Conservation (phyloP, 2,113 vertebrate species). For the Amazona guildingii region DNA sequence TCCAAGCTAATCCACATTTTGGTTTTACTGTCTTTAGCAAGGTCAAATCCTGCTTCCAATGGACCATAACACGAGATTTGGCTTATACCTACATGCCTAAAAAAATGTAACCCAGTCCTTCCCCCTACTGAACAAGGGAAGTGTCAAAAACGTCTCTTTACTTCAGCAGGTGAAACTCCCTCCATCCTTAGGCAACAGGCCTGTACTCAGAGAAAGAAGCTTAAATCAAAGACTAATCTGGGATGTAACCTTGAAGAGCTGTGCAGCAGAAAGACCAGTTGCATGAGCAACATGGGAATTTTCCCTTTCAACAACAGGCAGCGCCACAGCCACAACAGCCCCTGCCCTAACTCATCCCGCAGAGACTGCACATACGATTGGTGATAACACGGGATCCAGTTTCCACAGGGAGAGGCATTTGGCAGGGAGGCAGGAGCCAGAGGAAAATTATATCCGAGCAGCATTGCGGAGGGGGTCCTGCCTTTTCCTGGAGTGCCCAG, state of each 20-base stretch:
- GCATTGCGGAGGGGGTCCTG: not conserved
- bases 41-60: not conserved
- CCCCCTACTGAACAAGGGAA: not conserved
- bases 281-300: not conserved
- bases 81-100: not conserved
- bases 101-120: not conserved
- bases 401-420: not conserved
- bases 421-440: not conserved
- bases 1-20: not conserved
- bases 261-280: not conserved
- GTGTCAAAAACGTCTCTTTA: not conserved
- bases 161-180: not conserved
- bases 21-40: not conserved
- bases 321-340: fast-evolving
- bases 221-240: not conserved
- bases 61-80: not conserved
- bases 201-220: not conserved
- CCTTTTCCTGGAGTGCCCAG: not conserved
- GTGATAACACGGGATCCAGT: not conserved
- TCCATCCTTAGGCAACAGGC: not conserved
- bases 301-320: not conserved
- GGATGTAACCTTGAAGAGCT: not conserved
- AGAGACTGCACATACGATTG: fast-evolving
- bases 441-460: fast-evolving
- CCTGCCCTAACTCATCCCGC: not conserved